Base-by-base conservation (phyloP, 2,113 vertebrate genomes). In the Neolamprologus brichardi region DNA sequence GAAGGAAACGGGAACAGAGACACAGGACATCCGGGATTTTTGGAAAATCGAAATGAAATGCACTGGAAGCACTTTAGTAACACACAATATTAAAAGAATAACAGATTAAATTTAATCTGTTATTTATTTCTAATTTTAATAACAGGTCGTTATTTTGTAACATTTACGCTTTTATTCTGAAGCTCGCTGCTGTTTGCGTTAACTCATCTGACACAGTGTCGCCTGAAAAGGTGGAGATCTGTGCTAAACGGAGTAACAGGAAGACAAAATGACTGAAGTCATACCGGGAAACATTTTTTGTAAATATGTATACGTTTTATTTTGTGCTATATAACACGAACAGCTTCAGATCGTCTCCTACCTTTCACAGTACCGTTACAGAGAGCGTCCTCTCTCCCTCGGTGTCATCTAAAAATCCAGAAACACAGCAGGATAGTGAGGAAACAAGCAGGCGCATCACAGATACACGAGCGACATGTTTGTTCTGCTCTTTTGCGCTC, bases 331-430 rank as follows among this genome's bases (percentile, higher is more conserved):
- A 13, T 2, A 46, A 58, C 3, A 62, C 9, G 23, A 81, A 17
- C 39, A 6, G 13, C 8, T 3, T 2, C 20, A 25, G 28, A 84
- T 32, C 81, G 51, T 89, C 0, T 60, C 91, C 51, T 94, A 96
- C 96, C 95, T 95, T 90, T 89, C 75, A 90, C 86, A 81, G 91
- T 79, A 79, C 46, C 77, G 91, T 88, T 88, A 90, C 87, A 84
- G 88, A 4, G 88, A 75, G 67, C 90, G 82, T 90, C 78, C 84
- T 84, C 87, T 84, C 72, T 67, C 70, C 83, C 77, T 93, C 87
- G 84, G 80, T 92, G 77, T 92, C 95, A 96, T 96, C 96, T 96
- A 90, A 18, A 93, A 90, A 94, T 11, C 18, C 85, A 93, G 15
- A 89, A 88, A 58, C 80, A 81, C 4, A 62, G 4, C 14, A 87